Conservation (phyloP, 2,888 invertebrate species). For the Conomelus anceps region DNA sequence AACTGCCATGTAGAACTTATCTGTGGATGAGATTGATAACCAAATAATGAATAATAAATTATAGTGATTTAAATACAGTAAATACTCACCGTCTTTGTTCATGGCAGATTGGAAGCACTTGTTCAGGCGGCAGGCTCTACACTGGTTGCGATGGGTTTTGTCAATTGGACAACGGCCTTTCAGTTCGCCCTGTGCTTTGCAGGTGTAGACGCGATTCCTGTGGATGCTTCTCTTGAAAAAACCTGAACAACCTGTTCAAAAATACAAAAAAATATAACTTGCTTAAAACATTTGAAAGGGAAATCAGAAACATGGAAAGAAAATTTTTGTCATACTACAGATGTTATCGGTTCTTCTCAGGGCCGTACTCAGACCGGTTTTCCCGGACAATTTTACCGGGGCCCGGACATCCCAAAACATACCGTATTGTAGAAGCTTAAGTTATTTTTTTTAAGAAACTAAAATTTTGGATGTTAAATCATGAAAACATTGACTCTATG, state of each 20-base stretch:
- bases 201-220: conserved; percentile 91
- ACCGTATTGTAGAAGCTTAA: too few species aligned
- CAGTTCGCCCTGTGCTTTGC: conserved; percentile 89
- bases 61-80: too few species aligned
- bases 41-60: too few species aligned
- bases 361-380: too few species aligned
- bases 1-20: too few species aligned
- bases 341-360: too few species aligned
- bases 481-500: too few species aligned
- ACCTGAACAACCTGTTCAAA: conserved; percentile 74
- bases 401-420: too few species aligned
- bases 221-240: conserved; percentile 96
- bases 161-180: conserved; percentile 93
- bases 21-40: too few species aligned
- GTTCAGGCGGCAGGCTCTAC: conserved; percentile 86
- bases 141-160: conserved; percentile 95
- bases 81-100: conserved; percentile 92
- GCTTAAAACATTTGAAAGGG: background rate
- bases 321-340: background rate
- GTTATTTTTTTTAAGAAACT: too few species aligned
- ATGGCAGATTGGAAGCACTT: conserved; percentile 95
- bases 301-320: background rate
- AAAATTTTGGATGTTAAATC: too few species aligned
- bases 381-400: too few species aligned
- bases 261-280: background rate